A percentile compares a stretch with the other conserved stretches of the same genome.
Evolutionary conservation across 2,888 invertebrate species (phyloP).

Genomic region (Eledone cirrhosa): DNA sequence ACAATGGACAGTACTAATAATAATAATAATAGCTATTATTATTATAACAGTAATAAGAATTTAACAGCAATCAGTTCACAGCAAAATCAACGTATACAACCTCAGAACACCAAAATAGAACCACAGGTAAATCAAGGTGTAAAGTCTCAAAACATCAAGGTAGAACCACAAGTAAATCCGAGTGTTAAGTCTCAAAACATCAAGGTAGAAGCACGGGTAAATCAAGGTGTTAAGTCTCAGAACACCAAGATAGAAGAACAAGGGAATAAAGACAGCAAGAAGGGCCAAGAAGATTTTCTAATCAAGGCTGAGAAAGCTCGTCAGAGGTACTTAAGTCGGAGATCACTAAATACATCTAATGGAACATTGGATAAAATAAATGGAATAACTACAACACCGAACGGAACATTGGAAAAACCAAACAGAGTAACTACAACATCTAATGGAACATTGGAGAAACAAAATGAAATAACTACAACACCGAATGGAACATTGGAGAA

Average conservation of each 20-base stretch:
- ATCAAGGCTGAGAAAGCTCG: constrained; percentile 60
- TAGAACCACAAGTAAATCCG: constrained; percentile 22
- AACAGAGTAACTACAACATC: not conserved
- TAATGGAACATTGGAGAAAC: not conserved
- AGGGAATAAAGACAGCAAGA: not conserved
- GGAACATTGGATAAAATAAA: constrained; percentile 19
- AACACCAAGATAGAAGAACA: constrained; percentile 31
- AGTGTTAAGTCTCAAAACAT: constrained; percentile 24
- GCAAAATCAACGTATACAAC: constrained; percentile 3
- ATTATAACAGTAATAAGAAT: constrained; percentile 34
- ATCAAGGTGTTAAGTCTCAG: constrained; percentile 26
- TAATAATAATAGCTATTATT: too few relatives aligned
- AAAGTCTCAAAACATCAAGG: constrained; percentile 30
- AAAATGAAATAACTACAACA: not conserved
- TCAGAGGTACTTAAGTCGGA: constrained; percentile 56
- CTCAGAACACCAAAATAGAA: constrained; percentile 24
- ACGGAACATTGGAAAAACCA: not conserved
- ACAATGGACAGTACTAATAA: not conserved
- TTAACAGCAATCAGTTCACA: constrained; percentile 11
- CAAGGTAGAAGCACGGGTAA: constrained; percentile 19
- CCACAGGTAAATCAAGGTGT: constrained; percentile 21
- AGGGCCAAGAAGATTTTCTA: constrained; percentile 45
- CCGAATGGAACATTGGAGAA: not conserved
- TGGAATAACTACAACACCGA: constrained; percentile 29
- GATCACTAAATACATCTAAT: constrained; percentile 31